Conservation (phyloP, 2,888 invertebrate species). For the Escarpia spicata region DNA sequence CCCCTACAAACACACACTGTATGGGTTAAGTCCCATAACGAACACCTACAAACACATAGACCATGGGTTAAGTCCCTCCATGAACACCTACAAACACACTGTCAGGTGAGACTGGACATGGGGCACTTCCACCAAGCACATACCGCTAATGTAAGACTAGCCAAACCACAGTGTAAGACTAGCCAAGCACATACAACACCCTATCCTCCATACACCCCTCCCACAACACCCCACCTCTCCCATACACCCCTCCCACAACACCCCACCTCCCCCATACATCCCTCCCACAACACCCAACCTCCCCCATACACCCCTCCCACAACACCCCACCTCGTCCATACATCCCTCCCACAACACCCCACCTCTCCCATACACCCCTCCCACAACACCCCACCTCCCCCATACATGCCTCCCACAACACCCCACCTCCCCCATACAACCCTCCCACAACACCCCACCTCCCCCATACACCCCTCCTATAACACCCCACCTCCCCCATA, state of each 20-base stretch:
- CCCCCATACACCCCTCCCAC: no score
- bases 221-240: rapidly evolving
- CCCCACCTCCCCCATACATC: not conserved
- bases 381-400: no score
- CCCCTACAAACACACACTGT: constrained; percentile 70
- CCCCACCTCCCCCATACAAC: not conserved
- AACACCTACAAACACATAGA: no score
- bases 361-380: no score
- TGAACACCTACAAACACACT: constrained; percentile 76
- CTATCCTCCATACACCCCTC: not conserved
- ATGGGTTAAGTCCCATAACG: no score
- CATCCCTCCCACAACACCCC: not conserved
- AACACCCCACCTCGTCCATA: not conserved
- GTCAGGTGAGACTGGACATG: no score
- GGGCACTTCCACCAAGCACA: no score
- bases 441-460: not conserved
- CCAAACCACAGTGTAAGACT: no score
- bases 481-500: constrained; percentile 14
- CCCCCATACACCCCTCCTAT: no score
- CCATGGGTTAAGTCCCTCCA: constrained; percentile 87
- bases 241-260: not conserved
- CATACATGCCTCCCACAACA: no score
- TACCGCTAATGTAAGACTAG: no score
- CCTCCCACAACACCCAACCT: no score
- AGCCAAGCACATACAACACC: not conserved